Evolutionary conservation across 2,113 vertebrate genomes (phyloP).

Genomic region (Chauna torquata): DNA sequence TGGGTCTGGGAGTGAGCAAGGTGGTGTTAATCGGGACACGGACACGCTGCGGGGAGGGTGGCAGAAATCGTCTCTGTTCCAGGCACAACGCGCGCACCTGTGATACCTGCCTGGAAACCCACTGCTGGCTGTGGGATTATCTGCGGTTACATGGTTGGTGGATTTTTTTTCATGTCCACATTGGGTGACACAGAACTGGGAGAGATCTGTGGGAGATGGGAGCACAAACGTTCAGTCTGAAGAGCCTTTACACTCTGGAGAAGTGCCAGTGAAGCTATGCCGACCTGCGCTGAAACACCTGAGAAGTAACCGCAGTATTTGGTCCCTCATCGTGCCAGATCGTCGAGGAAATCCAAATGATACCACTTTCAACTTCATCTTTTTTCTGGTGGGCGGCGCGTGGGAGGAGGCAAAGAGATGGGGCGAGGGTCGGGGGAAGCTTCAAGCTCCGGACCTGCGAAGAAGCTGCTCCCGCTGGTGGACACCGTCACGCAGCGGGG

Average conservation of each 20-base stretch:
- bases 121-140: not conserved
- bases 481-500: not conserved
- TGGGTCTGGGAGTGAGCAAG: not conserved
- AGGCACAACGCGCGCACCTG: accelerated
- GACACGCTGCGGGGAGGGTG: not conserved
- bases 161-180: not conserved
- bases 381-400: not conserved
- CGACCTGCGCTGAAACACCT: not conserved
- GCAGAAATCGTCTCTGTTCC: not conserved
- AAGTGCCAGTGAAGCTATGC: not conserved
- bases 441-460: not conserved
- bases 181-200: not conserved
- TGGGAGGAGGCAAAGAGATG: not conserved
- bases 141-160: accelerated
- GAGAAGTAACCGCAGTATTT: not conserved
- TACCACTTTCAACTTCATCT: not conserved
- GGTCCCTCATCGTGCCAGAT: not conserved
- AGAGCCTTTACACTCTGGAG: not conserved
- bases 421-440: not conserved
- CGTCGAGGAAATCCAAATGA: not conserved
- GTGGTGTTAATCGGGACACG: no score
- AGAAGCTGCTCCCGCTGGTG: not conserved
- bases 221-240: not conserved
- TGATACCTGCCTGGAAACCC: not conserved
- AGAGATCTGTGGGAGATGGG: not conserved